Conservation (phyloP, 2,888 invertebrate genomes). For the Teinopalpus imperialis region DNA sequence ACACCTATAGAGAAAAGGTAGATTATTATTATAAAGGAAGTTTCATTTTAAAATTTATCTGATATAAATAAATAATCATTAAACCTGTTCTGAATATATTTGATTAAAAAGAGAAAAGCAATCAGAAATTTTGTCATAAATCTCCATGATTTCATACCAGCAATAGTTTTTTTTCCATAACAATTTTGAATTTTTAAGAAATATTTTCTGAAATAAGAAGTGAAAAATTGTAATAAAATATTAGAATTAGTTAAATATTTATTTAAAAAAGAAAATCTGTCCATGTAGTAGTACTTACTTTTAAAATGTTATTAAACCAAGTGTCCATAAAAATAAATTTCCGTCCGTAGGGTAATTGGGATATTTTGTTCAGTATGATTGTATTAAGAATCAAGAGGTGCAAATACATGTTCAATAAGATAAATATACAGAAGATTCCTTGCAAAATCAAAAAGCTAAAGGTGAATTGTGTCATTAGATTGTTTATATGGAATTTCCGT, state of each 20-base stretch:
- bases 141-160: constrained; percentile 64
- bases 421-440: constrained; percentile 43
- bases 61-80: not conserved
- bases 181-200: constrained; percentile 33
- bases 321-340: constrained; percentile 35
- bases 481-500: constrained; percentile 39
- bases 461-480: constrained; percentile 39
- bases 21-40: not conserved
- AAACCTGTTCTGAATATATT: constrained; percentile 57
- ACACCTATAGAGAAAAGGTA: constrained; percentile 42
- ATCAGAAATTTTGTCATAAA: constrained; percentile 59
- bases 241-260: too few relatives aligned
- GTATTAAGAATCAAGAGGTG: constrained; percentile 43
- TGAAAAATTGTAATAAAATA: too few relatives aligned
- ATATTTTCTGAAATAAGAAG: constrained; percentile 35
- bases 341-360: constrained; percentile 29
- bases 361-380: constrained; percentile 40
- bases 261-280: not conserved
- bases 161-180: constrained; percentile 36
- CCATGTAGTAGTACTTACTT: constrained; percentile 36
- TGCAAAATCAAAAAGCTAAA: constrained; percentile 48
- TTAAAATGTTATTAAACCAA: constrained; percentile 31
- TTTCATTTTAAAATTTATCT: too few relatives aligned
- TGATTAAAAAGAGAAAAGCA: constrained; percentile 51
- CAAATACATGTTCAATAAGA: constrained; percentile 43